Evolutionary conservation across 35 echinoderm and acorn worm species (phyloP).

Genomic region (Apostichopus californicus): DNA sequence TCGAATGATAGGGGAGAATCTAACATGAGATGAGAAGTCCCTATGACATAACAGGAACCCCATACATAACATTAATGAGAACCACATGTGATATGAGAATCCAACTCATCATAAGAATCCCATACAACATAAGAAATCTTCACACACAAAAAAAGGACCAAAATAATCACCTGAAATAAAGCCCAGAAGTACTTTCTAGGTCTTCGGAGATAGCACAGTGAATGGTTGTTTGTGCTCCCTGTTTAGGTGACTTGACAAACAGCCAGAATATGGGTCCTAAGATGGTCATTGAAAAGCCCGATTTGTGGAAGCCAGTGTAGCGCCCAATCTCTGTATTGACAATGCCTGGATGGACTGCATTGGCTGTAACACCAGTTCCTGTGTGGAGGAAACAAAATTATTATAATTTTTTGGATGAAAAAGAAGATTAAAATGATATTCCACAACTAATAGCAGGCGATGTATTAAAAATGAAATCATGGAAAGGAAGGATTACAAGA

Average conservation of each 20-base stretch:
- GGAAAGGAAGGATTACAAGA: too few relatives aligned
- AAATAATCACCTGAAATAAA: constrained; percentile 81
- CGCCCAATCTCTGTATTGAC: constrained; percentile 82
- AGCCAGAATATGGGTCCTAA: constrained; percentile 87
- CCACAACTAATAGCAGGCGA: too few relatives aligned
- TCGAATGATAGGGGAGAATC: too few relatives aligned
- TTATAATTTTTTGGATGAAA: neutral
- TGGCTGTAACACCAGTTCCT: constrained; percentile 94
- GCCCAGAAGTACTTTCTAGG: constrained; percentile 68
- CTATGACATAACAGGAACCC: too few relatives aligned
- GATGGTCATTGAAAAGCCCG: constrained; percentile 75
- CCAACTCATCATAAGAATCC: too few relatives aligned
- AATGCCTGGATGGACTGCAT: constrained; percentile 87
- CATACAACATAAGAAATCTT: too few relatives aligned
- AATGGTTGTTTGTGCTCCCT: constrained; percentile 86
- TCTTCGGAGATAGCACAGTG: constrained; percentile 85
- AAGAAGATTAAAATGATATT: neutral
- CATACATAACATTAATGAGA: too few relatives aligned
- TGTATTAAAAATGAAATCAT: too few relatives aligned
- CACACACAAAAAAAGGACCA: neutral
- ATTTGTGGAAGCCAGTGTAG: constrained; percentile 83
- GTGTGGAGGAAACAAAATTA: neutral
- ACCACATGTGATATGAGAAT: too few relatives aligned
- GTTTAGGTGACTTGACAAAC: constrained; percentile 81
- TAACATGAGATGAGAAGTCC: too few relatives aligned